phyloP scores from a whole-genome alignment of 1,140 invertebrate genomes.

The Drosophila athabasca region DNA sequence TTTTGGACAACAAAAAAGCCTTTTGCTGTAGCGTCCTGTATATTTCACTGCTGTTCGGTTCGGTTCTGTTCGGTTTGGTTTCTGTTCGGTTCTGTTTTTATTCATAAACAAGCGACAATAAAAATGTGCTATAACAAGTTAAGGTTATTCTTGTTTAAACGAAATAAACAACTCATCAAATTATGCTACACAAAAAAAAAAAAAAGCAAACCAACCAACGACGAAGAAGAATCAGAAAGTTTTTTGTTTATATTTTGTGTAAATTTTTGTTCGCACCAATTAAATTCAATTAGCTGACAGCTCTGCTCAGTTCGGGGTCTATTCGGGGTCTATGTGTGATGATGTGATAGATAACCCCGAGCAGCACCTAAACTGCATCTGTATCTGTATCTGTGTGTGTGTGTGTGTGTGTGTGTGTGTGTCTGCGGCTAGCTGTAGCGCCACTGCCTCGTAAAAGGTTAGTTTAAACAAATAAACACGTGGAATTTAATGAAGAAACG shows the following conservation, averaged over 20 bases:
- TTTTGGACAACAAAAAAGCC: slow-evolving; percentile 28
- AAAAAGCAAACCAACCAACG: slow-evolving; percentile 12
- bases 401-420: slow-evolving; percentile 26
- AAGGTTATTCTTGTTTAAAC: slow-evolving; percentile 72
- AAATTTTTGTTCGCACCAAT: slow-evolving; percentile 74
- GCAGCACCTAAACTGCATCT: slow-evolving; percentile 19
- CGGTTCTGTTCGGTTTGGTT: background rate
- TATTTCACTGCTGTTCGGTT: background rate
- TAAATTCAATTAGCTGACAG: slow-evolving; percentile 79
- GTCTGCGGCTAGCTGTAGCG: slow-evolving; percentile 64
- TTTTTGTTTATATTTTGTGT: slow-evolving; percentile 66
- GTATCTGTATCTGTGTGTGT: slow-evolving; percentile 3
- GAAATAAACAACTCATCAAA: slow-evolving; percentile 76
- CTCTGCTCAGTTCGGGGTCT: slow-evolving; percentile 17
- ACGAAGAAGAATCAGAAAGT: slow-evolving; percentile 43
- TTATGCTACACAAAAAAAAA: slow-evolving; percentile 56
- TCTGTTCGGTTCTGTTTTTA: slow-evolving; percentile 26
- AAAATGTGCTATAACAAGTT: slow-evolving; percentile 57
- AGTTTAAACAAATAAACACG: slow-evolving; percentile 79
- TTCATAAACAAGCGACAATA: slow-evolving; percentile 67
- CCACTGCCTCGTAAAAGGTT: slow-evolving; percentile 73
- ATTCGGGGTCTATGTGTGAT: slow-evolving; percentile 19
- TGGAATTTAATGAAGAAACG: slow-evolving; percentile 77
- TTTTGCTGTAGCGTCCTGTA: background rate
- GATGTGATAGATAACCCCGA: slow-evolving; percentile 42